Percentiles rank a stretch among this genome's conserved stretches.
phyloP scores from a whole-genome alignment of 2,797 vertebrate genomes.

The Eospalax fontanierii region DNA sequence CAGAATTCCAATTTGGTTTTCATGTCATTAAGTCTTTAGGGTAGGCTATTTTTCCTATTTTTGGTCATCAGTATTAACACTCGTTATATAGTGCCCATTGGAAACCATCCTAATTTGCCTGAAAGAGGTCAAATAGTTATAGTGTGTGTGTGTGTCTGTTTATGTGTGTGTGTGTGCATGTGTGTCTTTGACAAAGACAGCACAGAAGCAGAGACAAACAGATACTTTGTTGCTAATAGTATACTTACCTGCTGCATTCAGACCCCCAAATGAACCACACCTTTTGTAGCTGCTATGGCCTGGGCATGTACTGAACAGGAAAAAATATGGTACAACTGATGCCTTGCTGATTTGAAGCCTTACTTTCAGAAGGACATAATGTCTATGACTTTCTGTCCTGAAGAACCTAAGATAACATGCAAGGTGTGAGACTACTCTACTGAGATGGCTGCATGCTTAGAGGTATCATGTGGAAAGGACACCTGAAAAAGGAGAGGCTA shows the following conservation, averaged over 20 bases:
- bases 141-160: neutral
- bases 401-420: neutral
- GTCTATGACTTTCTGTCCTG: constrained; percentile 24
- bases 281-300: neutral
- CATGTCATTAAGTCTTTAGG: neutral
- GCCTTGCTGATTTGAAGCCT: neutral
- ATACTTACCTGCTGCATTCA: neutral
- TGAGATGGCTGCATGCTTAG: neutral
- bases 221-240: neutral
- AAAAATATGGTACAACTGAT: neutral
- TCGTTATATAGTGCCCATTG: neutral
- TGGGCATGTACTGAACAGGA: neutral
- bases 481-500: neutral
- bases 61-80: constrained; percentile 27
- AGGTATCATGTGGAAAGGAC: neutral
- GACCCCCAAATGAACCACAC: neutral
- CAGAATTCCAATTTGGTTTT: constrained; percentile 57
- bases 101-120: constrained; percentile 14
- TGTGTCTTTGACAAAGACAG: neutral
- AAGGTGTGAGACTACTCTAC: neutral
- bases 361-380: neutral
- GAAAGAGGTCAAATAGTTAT: constrained; percentile 23
- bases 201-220: neutral
- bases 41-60: neutral
- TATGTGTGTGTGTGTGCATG: neutral